phyloP scores from a whole-genome alignment of 2,113 vertebrate species.

The Struthidea cinerea region DNA sequence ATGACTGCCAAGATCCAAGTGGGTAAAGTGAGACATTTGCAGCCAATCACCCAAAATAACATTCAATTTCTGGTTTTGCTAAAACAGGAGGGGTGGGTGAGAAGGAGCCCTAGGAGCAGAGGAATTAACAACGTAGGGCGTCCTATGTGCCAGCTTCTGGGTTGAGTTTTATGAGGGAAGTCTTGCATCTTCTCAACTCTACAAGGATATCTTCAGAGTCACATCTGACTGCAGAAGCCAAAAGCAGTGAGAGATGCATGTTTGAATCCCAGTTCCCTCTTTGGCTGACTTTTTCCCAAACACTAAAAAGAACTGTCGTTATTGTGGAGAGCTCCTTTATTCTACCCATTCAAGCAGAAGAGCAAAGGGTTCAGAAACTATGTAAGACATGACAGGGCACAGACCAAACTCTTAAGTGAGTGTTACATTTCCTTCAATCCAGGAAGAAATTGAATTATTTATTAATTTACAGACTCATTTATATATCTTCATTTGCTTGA shows the following conservation, averaged over 20 bases:
- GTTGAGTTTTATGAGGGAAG: not conserved
- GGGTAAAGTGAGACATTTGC: not conserved
- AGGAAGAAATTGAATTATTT: too few species aligned
- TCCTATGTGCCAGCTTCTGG: not conserved
- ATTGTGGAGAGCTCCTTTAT: not conserved
- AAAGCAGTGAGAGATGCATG: not conserved
- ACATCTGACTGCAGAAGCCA: not conserved
- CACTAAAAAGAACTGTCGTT: not conserved
- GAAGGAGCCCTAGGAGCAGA: not conserved
- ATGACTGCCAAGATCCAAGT: not conserved
- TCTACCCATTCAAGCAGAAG: not conserved
- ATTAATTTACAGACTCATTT: too few species aligned
- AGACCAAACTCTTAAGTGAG: not conserved
- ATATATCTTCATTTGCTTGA: too few species aligned
- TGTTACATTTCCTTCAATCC: too few species aligned
- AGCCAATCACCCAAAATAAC: not conserved
- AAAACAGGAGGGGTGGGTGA: not conserved
- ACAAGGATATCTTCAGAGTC: rapidly evolving
- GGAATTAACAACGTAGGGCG: not conserved
- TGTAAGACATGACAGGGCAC: not conserved
- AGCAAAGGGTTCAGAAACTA: constrained; percentile 5
- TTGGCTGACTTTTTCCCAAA: not conserved
- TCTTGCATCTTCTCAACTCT: not conserved
- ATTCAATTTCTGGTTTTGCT: not conserved
- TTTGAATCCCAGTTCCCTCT: not conserved